Conservation (phyloP, 2,888 invertebrate genomes). For the Agrenia bidenticulata region DNA sequence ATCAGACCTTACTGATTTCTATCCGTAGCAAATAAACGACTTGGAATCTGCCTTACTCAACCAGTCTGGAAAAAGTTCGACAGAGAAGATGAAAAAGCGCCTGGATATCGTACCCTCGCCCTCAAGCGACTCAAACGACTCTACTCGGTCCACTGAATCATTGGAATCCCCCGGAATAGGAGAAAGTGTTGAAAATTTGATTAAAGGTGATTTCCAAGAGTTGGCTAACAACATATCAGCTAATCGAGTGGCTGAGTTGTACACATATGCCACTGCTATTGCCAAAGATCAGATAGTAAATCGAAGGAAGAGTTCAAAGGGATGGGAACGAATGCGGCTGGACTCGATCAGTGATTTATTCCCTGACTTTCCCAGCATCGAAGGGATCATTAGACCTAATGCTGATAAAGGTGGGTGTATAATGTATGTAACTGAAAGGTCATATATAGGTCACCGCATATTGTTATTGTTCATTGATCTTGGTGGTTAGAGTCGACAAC, state of each 20-base stretch:
- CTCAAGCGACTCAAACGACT: too few relatives aligned
- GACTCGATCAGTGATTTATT: conserved; percentile 37
- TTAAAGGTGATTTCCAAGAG: conserved; percentile 25
- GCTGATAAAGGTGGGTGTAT: conserved; percentile 32
- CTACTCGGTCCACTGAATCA: too few relatives aligned
- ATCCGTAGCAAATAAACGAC: neutral
- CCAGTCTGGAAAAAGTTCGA: neutral
- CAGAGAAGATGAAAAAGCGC: neutral
- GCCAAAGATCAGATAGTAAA: neutral
- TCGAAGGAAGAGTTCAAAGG: neutral
- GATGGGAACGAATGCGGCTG: neutral
- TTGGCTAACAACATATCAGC: conserved; percentile 29
- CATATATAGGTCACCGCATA: too few relatives aligned
- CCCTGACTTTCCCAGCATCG: conserved; percentile 27
- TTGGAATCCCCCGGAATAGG: neutral
- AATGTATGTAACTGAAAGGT: too few relatives aligned
- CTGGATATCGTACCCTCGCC: too few relatives aligned
- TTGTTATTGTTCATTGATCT: too few relatives aligned
- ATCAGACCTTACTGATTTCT: too few relatives aligned
- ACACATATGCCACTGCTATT: conserved; percentile 19
- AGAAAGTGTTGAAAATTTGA: neutral
- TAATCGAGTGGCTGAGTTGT: conserved; percentile 34
- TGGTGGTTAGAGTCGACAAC: too few relatives aligned
- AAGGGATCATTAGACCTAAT: conserved; percentile 33
- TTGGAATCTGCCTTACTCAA: neutral